Base-by-base conservation (phyloP, 2,113 vertebrate species). In the Tonatia bakeri region DNA sequence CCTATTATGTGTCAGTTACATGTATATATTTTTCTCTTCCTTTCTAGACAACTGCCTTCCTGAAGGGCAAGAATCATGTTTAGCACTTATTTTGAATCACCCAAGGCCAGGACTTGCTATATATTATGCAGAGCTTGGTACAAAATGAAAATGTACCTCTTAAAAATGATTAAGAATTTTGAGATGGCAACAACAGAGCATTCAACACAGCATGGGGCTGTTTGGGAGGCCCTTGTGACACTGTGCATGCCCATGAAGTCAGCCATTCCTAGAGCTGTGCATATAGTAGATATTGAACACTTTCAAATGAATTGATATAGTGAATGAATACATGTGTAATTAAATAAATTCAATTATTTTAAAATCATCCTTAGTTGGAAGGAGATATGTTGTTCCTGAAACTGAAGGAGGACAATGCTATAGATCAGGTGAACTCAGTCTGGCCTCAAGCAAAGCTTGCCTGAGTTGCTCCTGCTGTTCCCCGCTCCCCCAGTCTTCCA, bases 151-250 rank as follows among this genome's bases (percentile, higher is more conserved):
- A 90, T 7, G 2, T 24, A 75, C 7, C 15, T n/a, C 84, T 79
- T 70, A 67, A 90, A 90, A 94, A 70, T n/a, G 43, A 88, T 73
- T 80, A 84, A 87, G 38, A 67, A 90, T 80, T 95, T 89, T 20
- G 92, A 95, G n/a, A 69, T 69, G 72, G 59, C 19, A 86, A 65
- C 20, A 86, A 4, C 31, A 82, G 31, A 94, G 43, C 19, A 50
- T 85, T 80, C 54, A 92, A 80, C 19, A 16, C 22, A 94, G 19
- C 17, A 76, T 82, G 22, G 24, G n/a, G 36, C 13, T 6, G 50
- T 82, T 87, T 24, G 59, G 45, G 4, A 87, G 69, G 12, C 43
- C n/a, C 52, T 52, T 52, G 22, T 82, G 28, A 73, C 16, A 17
- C 59, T 82, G 4, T 13, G 64, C 38, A 75, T 31, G 20, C 54